Evolutionary conservation across 1,140 invertebrate species (phyloP).

Genomic region (Neocloeon triangulifer): DNA sequence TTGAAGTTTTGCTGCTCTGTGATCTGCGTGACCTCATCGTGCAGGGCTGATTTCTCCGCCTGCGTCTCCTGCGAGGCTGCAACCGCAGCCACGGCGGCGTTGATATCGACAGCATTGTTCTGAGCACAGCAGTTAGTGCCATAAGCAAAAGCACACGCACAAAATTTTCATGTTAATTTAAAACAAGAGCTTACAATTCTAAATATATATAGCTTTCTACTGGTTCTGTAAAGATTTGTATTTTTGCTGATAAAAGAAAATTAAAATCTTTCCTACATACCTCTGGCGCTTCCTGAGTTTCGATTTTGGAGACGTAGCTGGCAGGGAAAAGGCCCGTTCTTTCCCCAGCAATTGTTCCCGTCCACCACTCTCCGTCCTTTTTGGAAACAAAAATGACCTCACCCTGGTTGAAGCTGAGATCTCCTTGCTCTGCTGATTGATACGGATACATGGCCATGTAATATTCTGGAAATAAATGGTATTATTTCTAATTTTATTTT

Average conservation of each 20-base stretch:
- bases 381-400: conserved; percentile 72
- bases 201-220: too few relatives aligned
- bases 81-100: too few relatives aligned
- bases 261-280: conserved; percentile 1
- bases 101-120: too few relatives aligned
- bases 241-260: conserved; percentile 2
- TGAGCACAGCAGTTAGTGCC: too few relatives aligned
- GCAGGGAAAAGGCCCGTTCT: conserved; percentile 85
- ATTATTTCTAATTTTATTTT: background rate
- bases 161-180: too few relatives aligned
- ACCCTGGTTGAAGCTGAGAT: conserved; percentile 76
- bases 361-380: conserved; percentile 96
- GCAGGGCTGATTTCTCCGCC: too few relatives aligned
- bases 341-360: conserved; percentile 64
- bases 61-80: too few relatives aligned
- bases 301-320: conserved; percentile 60
- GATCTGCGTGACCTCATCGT: too few relatives aligned
- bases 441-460: conserved; percentile 70
- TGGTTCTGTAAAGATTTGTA: background rate
- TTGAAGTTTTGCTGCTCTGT: too few relatives aligned
- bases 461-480: conserved; percentile 31
- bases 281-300: conserved; percentile 11
- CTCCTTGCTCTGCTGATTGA: conserved; percentile 68
- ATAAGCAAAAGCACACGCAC: too few relatives aligned
- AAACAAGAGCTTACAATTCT: too few relatives aligned